Evolutionary conservation across 2,113 vertebrate genomes (phyloP).

Genomic region (Girardinichthys multiradiatus): DNA sequence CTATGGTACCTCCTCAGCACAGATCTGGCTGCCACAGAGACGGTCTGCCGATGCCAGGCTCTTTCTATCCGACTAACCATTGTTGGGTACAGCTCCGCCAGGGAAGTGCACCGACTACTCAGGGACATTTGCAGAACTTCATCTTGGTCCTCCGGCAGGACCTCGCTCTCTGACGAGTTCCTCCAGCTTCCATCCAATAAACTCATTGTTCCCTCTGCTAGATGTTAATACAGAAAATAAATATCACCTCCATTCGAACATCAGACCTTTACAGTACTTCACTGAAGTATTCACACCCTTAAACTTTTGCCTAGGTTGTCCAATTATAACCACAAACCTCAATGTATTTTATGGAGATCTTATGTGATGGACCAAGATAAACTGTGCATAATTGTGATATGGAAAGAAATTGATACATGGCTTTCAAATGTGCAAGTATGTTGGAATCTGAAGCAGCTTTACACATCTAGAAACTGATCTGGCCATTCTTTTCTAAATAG

Average conservation of each 20-base stretch:
- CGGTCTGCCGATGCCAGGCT: constrained; percentile 53
- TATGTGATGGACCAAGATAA: not conserved
- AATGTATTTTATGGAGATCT: not conserved
- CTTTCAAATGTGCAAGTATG: no score
- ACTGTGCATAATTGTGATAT: not conserved
- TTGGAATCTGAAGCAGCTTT: no score
- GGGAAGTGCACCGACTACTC: constrained; percentile 55
- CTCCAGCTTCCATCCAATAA: constrained; percentile 29
- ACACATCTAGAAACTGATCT: no score
- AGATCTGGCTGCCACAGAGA: constrained; percentile 43
- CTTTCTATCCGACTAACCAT: constrained; percentile 69
- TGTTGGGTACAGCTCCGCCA: constrained; percentile 74
- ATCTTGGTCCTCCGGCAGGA: constrained; percentile 69
- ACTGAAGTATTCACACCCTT: not conserved
- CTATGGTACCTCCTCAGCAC: constrained; percentile 73
- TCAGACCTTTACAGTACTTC: not conserved
- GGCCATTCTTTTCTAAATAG: no score
- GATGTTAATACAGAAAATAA: not conserved
- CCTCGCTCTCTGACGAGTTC: not conserved
- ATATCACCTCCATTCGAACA: not conserved
- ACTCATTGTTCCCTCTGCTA: constrained; percentile 38
- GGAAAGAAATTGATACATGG: not conserved
- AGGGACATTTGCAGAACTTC: constrained; percentile 72
- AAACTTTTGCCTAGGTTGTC: not conserved
- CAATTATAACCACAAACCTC: not conserved